Conservation (phyloP, 2,797 vertebrate genomes). For the Falco columbarius region DNA sequence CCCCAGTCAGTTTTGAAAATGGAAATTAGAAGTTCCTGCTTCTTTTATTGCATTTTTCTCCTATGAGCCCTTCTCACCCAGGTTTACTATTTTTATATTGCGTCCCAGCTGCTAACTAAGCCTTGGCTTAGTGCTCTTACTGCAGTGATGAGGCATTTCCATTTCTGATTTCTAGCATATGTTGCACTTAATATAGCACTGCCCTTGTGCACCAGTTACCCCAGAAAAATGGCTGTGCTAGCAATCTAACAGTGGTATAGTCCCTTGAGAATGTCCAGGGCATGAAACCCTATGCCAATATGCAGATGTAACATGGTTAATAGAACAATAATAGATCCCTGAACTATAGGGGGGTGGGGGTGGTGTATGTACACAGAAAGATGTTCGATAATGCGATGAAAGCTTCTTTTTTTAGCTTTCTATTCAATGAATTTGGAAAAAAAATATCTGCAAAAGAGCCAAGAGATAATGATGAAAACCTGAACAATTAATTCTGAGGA, state of each 20-base stretch:
- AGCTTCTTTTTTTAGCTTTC: background rate
- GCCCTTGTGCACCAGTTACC: constrained; percentile 52
- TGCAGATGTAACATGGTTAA: background rate
- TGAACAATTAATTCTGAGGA: constrained; percentile 20
- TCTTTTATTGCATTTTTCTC: constrained; percentile 38
- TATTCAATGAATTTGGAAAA: background rate
- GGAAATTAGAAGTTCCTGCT: constrained; percentile 28
- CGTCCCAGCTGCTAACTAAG: constrained; percentile 67
- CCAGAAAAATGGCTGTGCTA: constrained; percentile 43
- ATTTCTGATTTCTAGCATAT: constrained; percentile 66
- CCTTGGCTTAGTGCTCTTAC: constrained; percentile 56
- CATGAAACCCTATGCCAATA: constrained; percentile 7
- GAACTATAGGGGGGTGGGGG: background rate
- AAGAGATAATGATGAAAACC: constrained; percentile 22
- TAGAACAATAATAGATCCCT: background rate
- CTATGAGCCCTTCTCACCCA: constrained; percentile 35
- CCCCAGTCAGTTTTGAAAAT: constrained; percentile 19
- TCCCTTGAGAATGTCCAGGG: background rate
- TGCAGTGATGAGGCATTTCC: constrained; percentile 58
- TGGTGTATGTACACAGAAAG: background rate
- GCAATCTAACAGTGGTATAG: background rate
- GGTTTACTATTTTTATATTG: constrained; percentile 66
- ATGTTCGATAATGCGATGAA: background rate
- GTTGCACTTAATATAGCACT: constrained; percentile 59
- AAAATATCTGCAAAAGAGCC: background rate